These are phyloP conservation scores for Eupithecia insigniata DNA, from an alignment of 2,888 invertebrate species.

Conservation along the genomic window DNA sequence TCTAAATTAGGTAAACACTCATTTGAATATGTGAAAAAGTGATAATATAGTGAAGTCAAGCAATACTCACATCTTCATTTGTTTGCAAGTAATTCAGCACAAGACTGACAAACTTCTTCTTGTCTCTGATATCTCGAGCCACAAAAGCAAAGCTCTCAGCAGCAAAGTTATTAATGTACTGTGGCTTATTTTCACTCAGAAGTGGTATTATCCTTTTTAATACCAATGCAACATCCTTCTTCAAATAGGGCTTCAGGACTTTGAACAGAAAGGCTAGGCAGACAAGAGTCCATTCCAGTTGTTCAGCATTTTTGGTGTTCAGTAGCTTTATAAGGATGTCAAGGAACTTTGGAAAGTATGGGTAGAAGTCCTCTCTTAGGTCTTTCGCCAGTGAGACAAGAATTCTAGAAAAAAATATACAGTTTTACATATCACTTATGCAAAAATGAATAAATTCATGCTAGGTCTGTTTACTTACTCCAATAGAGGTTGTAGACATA, in stretches of 20 bases:
- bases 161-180: constrained; percentile 95
- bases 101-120: constrained; percentile 88
- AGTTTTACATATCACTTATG: not conserved
- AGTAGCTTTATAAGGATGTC: constrained; percentile 88
- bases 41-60: constrained; percentile 5
- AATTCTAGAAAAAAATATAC: constrained; percentile 83
- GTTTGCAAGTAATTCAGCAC: constrained; percentile 87
- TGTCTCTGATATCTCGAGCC: constrained; percentile 93
- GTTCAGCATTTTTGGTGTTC: constrained; percentile 91
- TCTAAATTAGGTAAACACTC: too few species aligned
- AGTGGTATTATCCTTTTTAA: constrained; percentile 90
- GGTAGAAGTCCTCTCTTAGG: constrained; percentile 94
- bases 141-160: constrained; percentile 98
- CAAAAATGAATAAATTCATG: constrained; percentile 11
- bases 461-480: constrained; percentile 86
- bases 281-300: constrained; percentile 93
- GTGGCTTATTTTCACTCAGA: constrained; percentile 89
- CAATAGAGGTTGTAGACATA: constrained; percentile 91
- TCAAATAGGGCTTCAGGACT: constrained; percentile 91
- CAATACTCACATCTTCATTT: constrained; percentile 86
- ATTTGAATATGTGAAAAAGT: not conserved
- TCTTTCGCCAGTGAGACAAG: constrained; percentile 94
- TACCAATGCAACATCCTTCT: constrained; percentile 90
- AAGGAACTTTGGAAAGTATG: constrained; percentile 91
- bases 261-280: constrained; percentile 96